phyloP scores from a whole-genome alignment of 30 jellyfish, hydroid and myxozoan species.

The Catostylus mosaicus region DNA sequence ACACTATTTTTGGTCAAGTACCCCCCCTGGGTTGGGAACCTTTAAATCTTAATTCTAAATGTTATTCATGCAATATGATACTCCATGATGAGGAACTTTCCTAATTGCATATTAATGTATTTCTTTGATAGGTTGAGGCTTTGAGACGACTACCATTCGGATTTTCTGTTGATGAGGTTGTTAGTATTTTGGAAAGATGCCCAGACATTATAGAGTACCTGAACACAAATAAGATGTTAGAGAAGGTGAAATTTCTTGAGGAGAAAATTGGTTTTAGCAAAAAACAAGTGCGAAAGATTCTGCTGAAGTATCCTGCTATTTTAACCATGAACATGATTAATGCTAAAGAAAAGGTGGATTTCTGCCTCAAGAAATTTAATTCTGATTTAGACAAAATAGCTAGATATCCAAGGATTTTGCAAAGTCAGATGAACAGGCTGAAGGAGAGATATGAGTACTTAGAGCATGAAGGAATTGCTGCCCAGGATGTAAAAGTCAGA shows the following conservation, averaged over 20 bases:
- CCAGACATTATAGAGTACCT: slow-evolving; percentile 57
- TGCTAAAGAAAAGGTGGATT: slow-evolving; percentile 36
- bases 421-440: slow-evolving; percentile 26
- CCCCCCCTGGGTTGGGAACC: too few species aligned
- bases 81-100: too few species aligned
- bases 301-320: slow-evolving; percentile 46
- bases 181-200: slow-evolving; percentile 35
- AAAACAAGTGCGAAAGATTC: slow-evolving; percentile 40
- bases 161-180: slow-evolving; percentile 24
- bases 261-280: slow-evolving; percentile 17
- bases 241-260: slow-evolving; percentile 17
- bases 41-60: too few species aligned
- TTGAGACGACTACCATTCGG: slow-evolving; percentile 33
- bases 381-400: slow-evolving; percentile 25
- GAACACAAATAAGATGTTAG: slow-evolving; percentile 13
- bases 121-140: slow-evolving; percentile 38
- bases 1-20: too few species aligned
- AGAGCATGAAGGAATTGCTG: slow-evolving; percentile 28
- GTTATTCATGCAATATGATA: too few species aligned
- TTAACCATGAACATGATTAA: slow-evolving; percentile 40
- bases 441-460: slow-evolving; percentile 43
- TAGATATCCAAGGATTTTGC: slow-evolving; percentile 53
- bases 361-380: slow-evolving; percentile 21
- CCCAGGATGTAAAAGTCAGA: slow-evolving; percentile 41
- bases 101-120: too few species aligned